Percentiles rank a stretch among this genome's conserved stretches.
phyloP scores from a whole-genome alignment of 2,797 vertebrate species.

The Coracias cyanogaster region DNA sequence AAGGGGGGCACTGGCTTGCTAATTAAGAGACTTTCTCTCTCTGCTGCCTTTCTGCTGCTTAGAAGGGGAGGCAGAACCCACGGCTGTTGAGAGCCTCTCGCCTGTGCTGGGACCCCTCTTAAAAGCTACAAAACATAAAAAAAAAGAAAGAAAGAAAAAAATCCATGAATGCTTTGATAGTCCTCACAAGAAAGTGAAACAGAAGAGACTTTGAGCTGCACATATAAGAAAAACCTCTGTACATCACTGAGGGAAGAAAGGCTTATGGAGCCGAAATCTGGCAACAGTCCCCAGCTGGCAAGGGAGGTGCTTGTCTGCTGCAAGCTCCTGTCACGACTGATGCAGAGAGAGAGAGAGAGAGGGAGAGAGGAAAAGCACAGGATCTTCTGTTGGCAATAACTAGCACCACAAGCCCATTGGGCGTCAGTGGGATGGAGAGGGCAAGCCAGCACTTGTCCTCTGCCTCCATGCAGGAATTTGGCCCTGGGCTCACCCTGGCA shows the following conservation, averaged over 20 bases:
- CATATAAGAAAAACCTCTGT: neutral
- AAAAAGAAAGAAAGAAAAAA: neutral
- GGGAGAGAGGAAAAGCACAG: neutral
- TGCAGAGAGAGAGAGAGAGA: constrained; percentile 7
- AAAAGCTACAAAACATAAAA: constrained; percentile 26
- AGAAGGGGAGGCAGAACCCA: neutral
- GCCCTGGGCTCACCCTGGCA: neutral
- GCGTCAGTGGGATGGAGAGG: neutral
- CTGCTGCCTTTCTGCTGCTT: constrained; percentile 19
- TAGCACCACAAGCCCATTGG: neutral
- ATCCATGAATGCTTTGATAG: neutral
- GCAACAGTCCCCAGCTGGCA: constrained; percentile 14
- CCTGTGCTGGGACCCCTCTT: constrained; percentile 5
- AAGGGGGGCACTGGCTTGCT: neutral
- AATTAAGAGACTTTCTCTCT: constrained; percentile 10
- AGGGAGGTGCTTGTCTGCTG: constrained; percentile 38
- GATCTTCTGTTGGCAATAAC: neutral
- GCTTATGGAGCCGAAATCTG: neutral
- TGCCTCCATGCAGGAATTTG: neutral
- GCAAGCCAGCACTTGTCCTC: rapidly evolving
- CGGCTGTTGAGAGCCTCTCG: neutral
- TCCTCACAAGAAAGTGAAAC: constrained; percentile 37
- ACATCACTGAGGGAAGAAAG: neutral
- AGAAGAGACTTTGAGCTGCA: constrained; percentile 49
- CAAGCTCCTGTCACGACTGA: neutral